Base-by-base conservation (phyloP, 2,113 vertebrate genomes). In the Dipodomys spectabilis region DNA sequence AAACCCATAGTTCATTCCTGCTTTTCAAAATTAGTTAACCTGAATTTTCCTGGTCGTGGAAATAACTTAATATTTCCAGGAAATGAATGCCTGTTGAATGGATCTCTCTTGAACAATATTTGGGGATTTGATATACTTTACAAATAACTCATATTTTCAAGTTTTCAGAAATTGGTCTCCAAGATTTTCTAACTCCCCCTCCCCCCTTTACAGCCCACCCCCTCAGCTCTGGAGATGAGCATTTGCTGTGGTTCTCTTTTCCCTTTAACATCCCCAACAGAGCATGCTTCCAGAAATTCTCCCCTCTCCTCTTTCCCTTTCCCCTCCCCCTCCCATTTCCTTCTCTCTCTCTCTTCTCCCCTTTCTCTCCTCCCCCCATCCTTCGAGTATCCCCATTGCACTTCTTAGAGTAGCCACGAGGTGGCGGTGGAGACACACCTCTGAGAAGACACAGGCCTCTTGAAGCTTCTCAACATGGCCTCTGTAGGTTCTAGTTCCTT, bases 351-450 rank as follows among this genome's bases (percentile, higher is more conserved):
- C 53, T 57, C 53, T 57, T 57, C 49, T 49, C 9, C 49, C 49
- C 49, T 49, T 49, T 49, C 53, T 57, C 53, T 57, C 53, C 4
- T 57, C 53, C 53, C 53, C 53, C 53, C 12, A 57, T 13, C 53
- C 53, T 57, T 57, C 53, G 2, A 49, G 53, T 23, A 64, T 2
- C 11, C 53, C 62, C 35, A 28, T 5, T 78, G 89, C 44, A 83
- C 57, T 72, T 67, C 35, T 71, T 32, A 53, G 0, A 60, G 4
- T 2, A 2, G 32, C 96, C 96, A 90, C 90, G 53, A 96, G 96
- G 87, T 95, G 97, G 96, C 1, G 90, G 22, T 87, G 5, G 25
- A 90, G 3, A 67, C 93, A 89, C 91, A 67, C 35, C 35, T 89
- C 73, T 69, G 30, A 65, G 27, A 67, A 73, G n/a, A 39, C 19